Conservation (phyloP, 2,797 vertebrate genomes). For the Mormyrus hasselquistii region DNA sequence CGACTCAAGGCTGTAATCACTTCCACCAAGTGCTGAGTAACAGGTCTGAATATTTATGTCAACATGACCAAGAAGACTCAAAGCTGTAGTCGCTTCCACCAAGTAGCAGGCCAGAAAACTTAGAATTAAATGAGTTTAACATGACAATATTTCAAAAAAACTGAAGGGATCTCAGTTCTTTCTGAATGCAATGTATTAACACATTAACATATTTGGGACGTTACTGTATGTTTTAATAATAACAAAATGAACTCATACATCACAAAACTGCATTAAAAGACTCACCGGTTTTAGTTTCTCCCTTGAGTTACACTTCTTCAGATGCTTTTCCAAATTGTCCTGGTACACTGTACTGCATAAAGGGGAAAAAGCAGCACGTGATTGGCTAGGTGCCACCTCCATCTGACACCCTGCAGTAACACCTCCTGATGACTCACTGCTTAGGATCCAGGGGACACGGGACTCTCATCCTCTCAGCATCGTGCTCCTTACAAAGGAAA, state of each 20-base stretch:
- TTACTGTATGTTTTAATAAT: neutral
- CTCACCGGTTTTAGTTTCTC: constrained; percentile 85
- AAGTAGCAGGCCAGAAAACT: no score
- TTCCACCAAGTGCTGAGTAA: neutral
- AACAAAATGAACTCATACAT: no score
- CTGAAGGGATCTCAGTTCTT: neutral
- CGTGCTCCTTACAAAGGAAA: constrained; percentile 52
- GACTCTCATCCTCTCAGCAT: constrained; percentile 68
- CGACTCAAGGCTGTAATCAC: neutral
- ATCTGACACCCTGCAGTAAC: neutral
- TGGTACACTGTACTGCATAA: constrained; percentile 79
- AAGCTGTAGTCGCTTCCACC: no score
- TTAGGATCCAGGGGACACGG: constrained; percentile 87
- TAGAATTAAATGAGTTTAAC: neutral
- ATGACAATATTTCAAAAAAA: neutral
- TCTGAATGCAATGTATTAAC: neutral
- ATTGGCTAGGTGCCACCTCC: neutral
- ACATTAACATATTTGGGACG: neutral
- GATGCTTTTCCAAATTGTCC: constrained; percentile 82
- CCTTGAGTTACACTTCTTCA: constrained; percentile 92
- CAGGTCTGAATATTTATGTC: neutral
- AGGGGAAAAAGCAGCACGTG: neutral
- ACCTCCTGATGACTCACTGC: constrained; percentile 69
- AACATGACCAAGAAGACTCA: no score
- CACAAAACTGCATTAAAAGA: constrained; percentile 20